phyloP scores from a whole-genome alignment of 2,113 vertebrate species.

The Neolamprologus sp. region DNA sequence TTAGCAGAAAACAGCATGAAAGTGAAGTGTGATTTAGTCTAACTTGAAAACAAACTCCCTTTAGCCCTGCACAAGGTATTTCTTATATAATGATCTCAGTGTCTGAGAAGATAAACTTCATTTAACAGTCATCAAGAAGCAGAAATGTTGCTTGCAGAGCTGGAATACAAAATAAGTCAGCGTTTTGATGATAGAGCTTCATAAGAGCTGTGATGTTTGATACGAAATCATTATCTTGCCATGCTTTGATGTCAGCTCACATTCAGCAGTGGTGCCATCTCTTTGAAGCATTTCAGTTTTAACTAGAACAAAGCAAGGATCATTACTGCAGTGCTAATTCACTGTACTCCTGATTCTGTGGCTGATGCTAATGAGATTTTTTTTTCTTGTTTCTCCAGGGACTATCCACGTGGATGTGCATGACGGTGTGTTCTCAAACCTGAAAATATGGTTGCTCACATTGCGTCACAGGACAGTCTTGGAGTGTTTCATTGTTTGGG shows the following conservation, averaged over 20 bases:
- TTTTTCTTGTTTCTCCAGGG: not conserved
- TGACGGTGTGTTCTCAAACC: not conserved
- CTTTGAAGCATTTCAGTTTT: slow-evolving; percentile 17
- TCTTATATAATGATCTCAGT: not conserved
- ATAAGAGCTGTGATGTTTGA: not conserved
- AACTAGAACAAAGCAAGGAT: not conserved
- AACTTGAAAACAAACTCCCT: not conserved
- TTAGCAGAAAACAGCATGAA: not conserved
- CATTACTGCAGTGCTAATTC: slow-evolving; percentile 2
- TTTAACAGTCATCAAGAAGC: not conserved
- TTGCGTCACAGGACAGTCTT: not conserved
- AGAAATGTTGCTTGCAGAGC: slow-evolving; percentile 2
- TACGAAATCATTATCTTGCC: not conserved
- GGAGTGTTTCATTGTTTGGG: not conserved
- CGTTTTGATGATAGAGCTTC: not conserved
- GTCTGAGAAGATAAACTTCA: not conserved
- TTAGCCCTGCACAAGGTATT: not conserved
- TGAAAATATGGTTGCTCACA: not conserved
- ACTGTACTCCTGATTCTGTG: not conserved
- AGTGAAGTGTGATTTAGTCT: not conserved
- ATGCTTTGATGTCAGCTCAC: slow-evolving; percentile 5
- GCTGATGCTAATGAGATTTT: not conserved
- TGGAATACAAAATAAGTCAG: not conserved
- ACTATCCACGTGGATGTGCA: not conserved
- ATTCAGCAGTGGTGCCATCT: not conserved